Percentiles rank a stretch among this genome's conserved stretches.
Conservation (phyloP, 2,888 invertebrate genomes). For the Melanchra persicariae region DNA sequence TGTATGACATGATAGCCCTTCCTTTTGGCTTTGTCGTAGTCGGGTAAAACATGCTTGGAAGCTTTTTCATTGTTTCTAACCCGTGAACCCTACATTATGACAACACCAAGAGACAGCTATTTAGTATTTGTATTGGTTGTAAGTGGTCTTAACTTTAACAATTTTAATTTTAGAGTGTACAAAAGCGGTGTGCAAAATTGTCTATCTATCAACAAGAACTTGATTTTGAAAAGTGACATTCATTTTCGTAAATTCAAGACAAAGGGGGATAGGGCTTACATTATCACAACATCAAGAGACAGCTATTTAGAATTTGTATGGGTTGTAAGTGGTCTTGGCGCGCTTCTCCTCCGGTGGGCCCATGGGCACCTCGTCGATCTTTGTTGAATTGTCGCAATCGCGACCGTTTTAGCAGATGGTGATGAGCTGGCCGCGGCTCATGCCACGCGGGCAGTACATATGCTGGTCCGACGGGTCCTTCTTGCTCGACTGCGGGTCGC, state of each 20-base stretch:
- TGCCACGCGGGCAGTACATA: slow-evolving; percentile 36
- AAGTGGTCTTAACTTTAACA: slow-evolving; percentile 34
- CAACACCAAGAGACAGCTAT: no score
- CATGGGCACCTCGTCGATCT: slow-evolving; percentile 29
- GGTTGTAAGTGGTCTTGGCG: slow-evolving; percentile 17
- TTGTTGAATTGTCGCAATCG: slow-evolving; percentile 47
- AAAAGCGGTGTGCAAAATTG: slow-evolving; percentile 47
- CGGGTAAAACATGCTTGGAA: slow-evolving; percentile 47
- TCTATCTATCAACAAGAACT: slow-evolving; percentile 35
- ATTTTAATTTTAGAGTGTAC: slow-evolving; percentile 48
- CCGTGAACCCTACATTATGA: slow-evolving; percentile 57
- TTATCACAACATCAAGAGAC: slow-evolving; percentile 29
- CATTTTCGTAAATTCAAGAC: slow-evolving; percentile 34
- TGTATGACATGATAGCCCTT: slow-evolving; percentile 19
- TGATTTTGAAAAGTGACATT: slow-evolving; percentile 23
- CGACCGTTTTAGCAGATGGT: slow-evolving; percentile 49
- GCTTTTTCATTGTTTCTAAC: slow-evolving; percentile 56
- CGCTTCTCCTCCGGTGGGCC: slow-evolving; percentile 23
- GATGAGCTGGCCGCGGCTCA: slow-evolving; percentile 40
- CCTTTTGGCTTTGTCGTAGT: no score
- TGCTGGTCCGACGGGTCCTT: slow-evolving; percentile 17
- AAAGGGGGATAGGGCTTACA: slow-evolving; percentile 30
- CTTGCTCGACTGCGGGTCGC: neutral
- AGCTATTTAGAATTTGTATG: slow-evolving; percentile 37
- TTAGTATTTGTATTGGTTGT: no score